Percentiles rank a stretch among this genome's conserved stretches.
phyloP scores from a whole-genome alignment of 1,140 invertebrate species.

The Carcinoscorpius rotundicauda region DNA sequence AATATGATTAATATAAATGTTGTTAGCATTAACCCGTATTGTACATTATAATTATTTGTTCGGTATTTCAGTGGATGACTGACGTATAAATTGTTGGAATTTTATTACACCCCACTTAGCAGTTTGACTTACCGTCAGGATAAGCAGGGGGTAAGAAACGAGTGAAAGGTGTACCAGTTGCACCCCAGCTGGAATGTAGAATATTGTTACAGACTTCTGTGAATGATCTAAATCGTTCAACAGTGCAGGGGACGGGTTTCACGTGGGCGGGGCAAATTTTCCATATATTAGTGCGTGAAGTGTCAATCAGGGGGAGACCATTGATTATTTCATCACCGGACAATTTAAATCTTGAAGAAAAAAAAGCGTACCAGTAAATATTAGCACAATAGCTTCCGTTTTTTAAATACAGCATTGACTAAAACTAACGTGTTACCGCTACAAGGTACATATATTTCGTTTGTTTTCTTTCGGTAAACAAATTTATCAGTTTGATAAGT shows the following conservation, averaged over 20 bases:
- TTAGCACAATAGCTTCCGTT: no score
- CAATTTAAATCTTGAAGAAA: constrained; percentile 56
- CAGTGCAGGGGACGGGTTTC: constrained; percentile 61
- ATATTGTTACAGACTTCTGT: constrained; percentile 89
- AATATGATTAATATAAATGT: no score
- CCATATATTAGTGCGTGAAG: constrained; percentile 65
- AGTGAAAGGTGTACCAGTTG: constrained; percentile 56
- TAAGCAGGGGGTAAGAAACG: constrained; percentile 33
- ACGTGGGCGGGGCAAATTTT: constrained; percentile 76
- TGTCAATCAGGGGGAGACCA: constrained; percentile 72
- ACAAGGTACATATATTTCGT: no score
- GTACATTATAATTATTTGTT: no score
- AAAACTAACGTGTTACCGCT: no score
- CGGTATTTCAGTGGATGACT: neutral
- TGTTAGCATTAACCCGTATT: neutral
- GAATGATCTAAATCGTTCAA: constrained; percentile 56
- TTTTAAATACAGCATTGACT: no score
- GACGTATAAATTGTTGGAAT: neutral
- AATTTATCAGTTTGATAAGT: no score
- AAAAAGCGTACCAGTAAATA: no score
- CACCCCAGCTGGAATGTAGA: constrained; percentile 77
- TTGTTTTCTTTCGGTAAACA: no score
- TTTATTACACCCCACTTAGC: neutral
- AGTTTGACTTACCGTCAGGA: constrained; percentile 22
- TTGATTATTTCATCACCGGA: constrained; percentile 76